Conservation (phyloP, 2,888 invertebrate species). For the Thera britannica region DNA sequence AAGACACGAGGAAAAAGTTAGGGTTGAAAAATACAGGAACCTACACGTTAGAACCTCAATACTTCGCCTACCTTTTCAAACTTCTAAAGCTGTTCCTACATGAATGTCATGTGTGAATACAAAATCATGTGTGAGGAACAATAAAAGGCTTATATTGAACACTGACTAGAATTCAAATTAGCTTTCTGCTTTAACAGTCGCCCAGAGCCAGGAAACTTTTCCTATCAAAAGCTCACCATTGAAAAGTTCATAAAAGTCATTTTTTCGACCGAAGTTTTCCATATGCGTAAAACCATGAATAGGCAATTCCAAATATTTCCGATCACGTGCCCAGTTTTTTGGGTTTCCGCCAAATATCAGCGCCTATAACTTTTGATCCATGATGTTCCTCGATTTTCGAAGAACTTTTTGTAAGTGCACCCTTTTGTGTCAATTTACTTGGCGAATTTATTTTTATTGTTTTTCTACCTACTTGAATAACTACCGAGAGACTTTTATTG, state of each 20-base stretch:
- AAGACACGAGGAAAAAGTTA: not conserved
- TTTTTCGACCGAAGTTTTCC: conserved; percentile 55
- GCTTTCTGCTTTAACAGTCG: conserved; percentile 14
- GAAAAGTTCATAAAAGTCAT: conserved; percentile 46
- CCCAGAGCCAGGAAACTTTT: conserved; percentile 24
- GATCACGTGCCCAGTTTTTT: conserved; percentile 68
- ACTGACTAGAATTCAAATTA: conserved; percentile 15
- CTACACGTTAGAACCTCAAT: not conserved
- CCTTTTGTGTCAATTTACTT: conserved; percentile 7
- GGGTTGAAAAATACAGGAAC: not conserved
- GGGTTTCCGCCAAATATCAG: conserved; percentile 65
- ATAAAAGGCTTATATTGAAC: conserved; percentile 29
- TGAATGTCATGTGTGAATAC: conserved; percentile 10
- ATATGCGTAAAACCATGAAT: conserved; percentile 67
- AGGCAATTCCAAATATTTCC: conserved; percentile 73
- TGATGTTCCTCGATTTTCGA: conserved; percentile 24
- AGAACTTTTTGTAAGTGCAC: conserved; percentile 11
- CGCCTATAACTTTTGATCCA: conserved; percentile 54
- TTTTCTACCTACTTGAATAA: conserved; percentile 14
- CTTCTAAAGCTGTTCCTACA: not conserved
- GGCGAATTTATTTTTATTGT: conserved; percentile 11
- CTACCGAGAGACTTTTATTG: conserved; percentile 17
- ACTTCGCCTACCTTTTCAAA: not conserved
- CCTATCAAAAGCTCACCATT: conserved; percentile 39
- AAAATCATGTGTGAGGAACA: conserved; percentile 28